Conservation (phyloP, 30 jellyfish, hydroid and myxozoan genomes). For the Sanderia malayensis region DNA sequence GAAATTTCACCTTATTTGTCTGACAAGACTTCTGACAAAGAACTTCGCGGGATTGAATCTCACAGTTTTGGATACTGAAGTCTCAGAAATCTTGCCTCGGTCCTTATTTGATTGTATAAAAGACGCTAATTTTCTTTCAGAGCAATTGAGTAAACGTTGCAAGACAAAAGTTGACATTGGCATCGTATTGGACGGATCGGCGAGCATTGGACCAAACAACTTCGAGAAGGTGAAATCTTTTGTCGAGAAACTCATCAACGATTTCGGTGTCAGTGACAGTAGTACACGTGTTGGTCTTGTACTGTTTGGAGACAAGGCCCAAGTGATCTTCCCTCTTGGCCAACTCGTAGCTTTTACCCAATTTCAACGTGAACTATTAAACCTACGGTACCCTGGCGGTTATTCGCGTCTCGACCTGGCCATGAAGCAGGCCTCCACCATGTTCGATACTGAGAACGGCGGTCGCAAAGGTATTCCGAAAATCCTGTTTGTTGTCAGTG, state of each 20-base stretch:
- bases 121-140: too few species aligned
- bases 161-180: slow-evolving; percentile 47
- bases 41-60: too few species aligned
- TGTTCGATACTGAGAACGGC: slow-evolving; percentile 50
- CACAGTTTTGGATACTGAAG: too few species aligned
- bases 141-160: slow-evolving; percentile 46
- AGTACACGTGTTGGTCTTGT: slow-evolving; percentile 57
- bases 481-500: slow-evolving; percentile 60
- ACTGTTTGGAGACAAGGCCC: slow-evolving; percentile 36
- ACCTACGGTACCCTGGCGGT: slow-evolving; percentile 58
- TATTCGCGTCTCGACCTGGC: slow-evolving; percentile 55
- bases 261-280: slow-evolving; percentile 52
- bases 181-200: slow-evolving; percentile 66
- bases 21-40: too few species aligned
- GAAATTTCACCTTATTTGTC: too few species aligned
- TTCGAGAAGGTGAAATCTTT: slow-evolving; percentile 19
- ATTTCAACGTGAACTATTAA: slow-evolving; percentile 24
- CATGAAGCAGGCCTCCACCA: slow-evolving; percentile 35
- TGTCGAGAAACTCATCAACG: slow-evolving; percentile 19
- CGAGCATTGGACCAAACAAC: slow-evolving; percentile 24
- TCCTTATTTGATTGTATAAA: too few species aligned
- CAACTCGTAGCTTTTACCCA: slow-evolving; percentile 34
- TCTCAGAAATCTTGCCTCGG: too few species aligned
- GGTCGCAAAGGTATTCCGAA: slow-evolving; percentile 52
- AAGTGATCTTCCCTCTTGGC: slow-evolving; percentile 26